Base-by-base conservation (phyloP, 2,888 invertebrate genomes). In the Pseudeuparius sepicola region DNA sequence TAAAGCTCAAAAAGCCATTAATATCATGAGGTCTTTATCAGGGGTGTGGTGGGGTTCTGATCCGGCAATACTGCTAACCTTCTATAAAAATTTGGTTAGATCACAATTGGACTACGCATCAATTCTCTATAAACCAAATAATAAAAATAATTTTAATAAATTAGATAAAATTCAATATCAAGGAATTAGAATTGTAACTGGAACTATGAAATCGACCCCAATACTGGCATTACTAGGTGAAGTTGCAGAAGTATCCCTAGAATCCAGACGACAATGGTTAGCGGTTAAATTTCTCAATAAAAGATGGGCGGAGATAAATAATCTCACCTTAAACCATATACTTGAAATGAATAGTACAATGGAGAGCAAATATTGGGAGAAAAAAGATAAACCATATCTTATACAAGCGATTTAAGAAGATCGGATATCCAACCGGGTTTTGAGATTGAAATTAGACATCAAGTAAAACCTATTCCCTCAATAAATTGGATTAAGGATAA, bases 31-130 rank as follows among this genome's bases (percentile, higher is more conserved):
- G n/a, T 7, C 20, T 20, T 7, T 20, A 7, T 20, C 20, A 20
- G 12, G 25, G n/a, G 25, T 24, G 11, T 24, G 25, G 25, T 24
- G 25, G 25, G 25, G 25, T 5, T 4, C 25, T 11, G 4, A 24
- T 9, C 25, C 25, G 12, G 4, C 10, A 24, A 24, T 12, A 11
- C 12, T 24, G n/a, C 12, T 24, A 24, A 5, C n/a, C 5, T 11
- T 24, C 10, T 24, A 24, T 9, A 24, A 24, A 9, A 12, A 12
- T 4, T 5, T 24, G 5, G 25, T 24, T 9, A 4, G 25, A 9
- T 24, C 4, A 11, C 25, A 24, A 11, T 12, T 24, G 12, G 25
- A 24, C n/a, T 24, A 11, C 12, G 25, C 11, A 6, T 5, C n/a
- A 9, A 5, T 9, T 5, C 12, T 10, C n/a, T 11, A 11, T 9